Base-by-base conservation (phyloP, 2,888 invertebrate species). In the Acleris emargana region DNA sequence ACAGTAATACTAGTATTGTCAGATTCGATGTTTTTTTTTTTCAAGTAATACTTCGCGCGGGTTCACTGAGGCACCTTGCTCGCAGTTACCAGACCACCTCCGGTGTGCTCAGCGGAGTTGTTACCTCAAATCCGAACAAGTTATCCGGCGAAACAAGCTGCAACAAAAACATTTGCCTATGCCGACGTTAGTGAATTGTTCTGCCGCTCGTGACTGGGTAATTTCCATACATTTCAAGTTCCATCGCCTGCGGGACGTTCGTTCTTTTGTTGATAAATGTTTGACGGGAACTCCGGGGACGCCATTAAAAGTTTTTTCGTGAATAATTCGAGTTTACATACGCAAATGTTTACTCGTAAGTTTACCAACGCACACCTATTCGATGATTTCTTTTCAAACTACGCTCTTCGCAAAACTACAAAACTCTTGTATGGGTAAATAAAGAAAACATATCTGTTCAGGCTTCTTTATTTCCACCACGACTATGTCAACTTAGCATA, bases 251-350 rank as follows among this genome's bases (percentile, higher is more conserved):
- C 90, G 92, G 91, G 91, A 91, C 90, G 91, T 91, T 91, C 91
- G 88, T 91, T 92, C 91, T 91, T 91, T 91, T 92, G 91, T 92
- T 92, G 92, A 92, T 91, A 92, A 91, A 91, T 91, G 91, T 91
- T 92, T 92, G 91, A 91, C 92, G 91, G 90, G 85, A 91, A 89
- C 92, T 91, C 90, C 86, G 85, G 91, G 90, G 92, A 92, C 91
- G 91, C 92, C 92, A 92, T 92, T 92, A 92, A 91, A 91, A 92
- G 91, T 92, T 92, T 91, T 91, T 92, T 91, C 91, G 91, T 89
- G 91, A 91, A 90, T 91, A 90, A 91, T 91, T 91, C 85, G 89
- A 91, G 91, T 91, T 91, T 91, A 91, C 92, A 91, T 91, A 91
- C 91, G 90, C 90, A 90, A 92, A 91, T 91, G 89, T 92, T 92